Conservation (phyloP, 2,797 vertebrate genomes). For the Tenualosa thibaudeaui region DNA sequence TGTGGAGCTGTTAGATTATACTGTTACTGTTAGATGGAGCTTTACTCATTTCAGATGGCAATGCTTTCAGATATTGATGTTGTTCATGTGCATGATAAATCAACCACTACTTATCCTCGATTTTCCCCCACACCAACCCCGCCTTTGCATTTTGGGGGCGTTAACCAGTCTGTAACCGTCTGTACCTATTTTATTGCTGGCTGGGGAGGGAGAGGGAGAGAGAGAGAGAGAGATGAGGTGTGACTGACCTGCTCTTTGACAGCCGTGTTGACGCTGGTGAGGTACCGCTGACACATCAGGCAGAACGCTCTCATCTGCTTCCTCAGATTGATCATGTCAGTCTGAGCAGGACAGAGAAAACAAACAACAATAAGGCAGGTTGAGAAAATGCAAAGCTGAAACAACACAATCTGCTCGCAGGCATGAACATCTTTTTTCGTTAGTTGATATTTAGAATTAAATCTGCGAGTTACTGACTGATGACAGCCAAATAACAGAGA, state of each 20-base stretch:
- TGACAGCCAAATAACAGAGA: background rate
- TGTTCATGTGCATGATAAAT: too few species aligned
- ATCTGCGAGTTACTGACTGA: too few species aligned
- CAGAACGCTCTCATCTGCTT: constrained; percentile 95
- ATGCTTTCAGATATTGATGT: too few species aligned
- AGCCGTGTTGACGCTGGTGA: constrained; percentile 90
- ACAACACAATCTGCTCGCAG: background rate
- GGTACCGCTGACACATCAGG: constrained; percentile 94
- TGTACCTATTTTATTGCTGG: too few species aligned
- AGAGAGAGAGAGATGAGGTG: too few species aligned
- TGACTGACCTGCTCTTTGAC: constrained; percentile 91
- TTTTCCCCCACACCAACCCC: too few species aligned
- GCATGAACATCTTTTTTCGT: background rate
- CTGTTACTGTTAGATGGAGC: too few species aligned
- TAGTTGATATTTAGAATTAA: background rate
- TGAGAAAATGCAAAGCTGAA: background rate
- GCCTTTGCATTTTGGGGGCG: too few species aligned
- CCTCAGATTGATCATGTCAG: constrained; percentile 86
- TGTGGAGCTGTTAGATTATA: too few species aligned
- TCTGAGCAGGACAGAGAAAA: constrained; percentile 62
- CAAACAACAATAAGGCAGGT: background rate
- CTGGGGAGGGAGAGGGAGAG: background rate
- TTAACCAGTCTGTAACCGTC: too few species aligned
- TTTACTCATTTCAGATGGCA: too few species aligned
- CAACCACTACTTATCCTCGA: too few species aligned